Percentiles rank a stretch among this genome's conserved stretches.
Evolutionary conservation across 1,140 invertebrate genomes (phyloP).

Genomic region (Sarcophaga bullata): DNA sequence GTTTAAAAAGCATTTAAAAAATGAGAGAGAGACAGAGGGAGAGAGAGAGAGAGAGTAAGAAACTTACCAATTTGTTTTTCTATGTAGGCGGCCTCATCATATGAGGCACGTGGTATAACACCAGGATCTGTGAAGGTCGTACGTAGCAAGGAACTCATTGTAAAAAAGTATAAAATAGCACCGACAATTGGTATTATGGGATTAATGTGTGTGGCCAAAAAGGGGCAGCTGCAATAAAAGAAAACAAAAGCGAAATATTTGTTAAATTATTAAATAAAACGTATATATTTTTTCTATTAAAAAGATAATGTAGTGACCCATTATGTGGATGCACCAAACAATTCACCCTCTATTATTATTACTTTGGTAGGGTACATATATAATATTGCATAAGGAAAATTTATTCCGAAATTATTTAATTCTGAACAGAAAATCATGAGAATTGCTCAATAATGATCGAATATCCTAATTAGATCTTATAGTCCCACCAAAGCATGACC

Average conservation of each 20-base stretch:
- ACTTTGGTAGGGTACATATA: too few species aligned
- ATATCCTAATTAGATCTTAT: too few species aligned
- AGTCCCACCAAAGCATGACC: too few species aligned
- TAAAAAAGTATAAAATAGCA: conserved; percentile 87
- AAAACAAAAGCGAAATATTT: background rate
- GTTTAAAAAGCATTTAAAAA: background rate
- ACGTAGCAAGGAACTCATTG: conserved; percentile 87
- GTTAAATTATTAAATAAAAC: too few species aligned
- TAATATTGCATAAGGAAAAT: too few species aligned
- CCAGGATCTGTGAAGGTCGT: conserved; percentile 96
- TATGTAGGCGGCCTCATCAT: conserved; percentile 91
- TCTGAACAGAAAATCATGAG: too few species aligned
- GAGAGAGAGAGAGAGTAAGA: background rate
- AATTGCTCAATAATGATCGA: too few species aligned
- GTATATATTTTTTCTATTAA: too few species aligned
- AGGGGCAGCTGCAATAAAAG: conserved; percentile 82
- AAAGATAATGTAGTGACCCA: too few species aligned
- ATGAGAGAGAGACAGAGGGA: background rate
- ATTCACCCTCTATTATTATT: too few species aligned
- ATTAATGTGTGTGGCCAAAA: conserved; percentile 81
- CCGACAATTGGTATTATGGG: conserved; percentile 90
- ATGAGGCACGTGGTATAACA: conserved; percentile 89
- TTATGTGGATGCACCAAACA: too few species aligned
- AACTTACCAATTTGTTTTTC: conserved; percentile 83
- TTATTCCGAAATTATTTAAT: too few species aligned